Conservation (phyloP, 92 coral and sea anemone genomes). For the Epizoanthus ramosus region DNA sequence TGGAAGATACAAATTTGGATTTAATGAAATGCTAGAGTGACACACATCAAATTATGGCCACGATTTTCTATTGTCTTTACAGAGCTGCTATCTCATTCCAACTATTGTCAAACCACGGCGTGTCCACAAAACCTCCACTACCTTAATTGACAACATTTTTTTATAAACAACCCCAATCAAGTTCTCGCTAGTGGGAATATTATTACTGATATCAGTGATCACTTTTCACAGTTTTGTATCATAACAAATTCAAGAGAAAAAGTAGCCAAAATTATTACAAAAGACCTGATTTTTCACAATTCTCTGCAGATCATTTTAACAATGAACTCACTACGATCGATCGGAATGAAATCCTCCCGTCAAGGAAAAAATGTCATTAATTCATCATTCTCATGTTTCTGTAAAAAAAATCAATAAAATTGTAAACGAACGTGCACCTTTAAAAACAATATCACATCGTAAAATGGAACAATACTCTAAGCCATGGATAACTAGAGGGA, state of each 20-base stretch:
- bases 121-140: slow-evolving; percentile 51
- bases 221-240: slow-evolving; percentile 58
- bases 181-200: slow-evolving; percentile 55
- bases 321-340: slow-evolving; percentile 42
- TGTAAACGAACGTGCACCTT: slow-evolving; percentile 48
- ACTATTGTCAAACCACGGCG: slow-evolving; percentile 58
- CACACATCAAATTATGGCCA: neutral
- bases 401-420: slow-evolving; percentile 28
- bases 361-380: slow-evolving; percentile 7
- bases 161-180: slow-evolving; percentile 39
- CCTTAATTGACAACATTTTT: slow-evolving; percentile 65
- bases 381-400: slow-evolving; percentile 47
- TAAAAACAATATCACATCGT: neutral
- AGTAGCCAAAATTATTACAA: slow-evolving; percentile 8
- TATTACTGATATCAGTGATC: slow-evolving; percentile 59
- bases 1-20: too few relatives aligned
- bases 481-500: too few relatives aligned
- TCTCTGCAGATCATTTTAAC: slow-evolving; percentile 42
- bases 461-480: too few relatives aligned
- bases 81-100: slow-evolving; percentile 42
- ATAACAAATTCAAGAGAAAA: slow-evolving; percentile 24
- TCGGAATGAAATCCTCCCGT: slow-evolving; percentile 33
- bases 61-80: too few relatives aligned
- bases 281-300: slow-evolving; percentile 45
- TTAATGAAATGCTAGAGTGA: too few relatives aligned